A percentile compares a stretch with the other conserved stretches of the same genome.
phyloP scores from a whole-genome alignment of 2,113 vertebrate species.

The Willisornis vidua region DNA sequence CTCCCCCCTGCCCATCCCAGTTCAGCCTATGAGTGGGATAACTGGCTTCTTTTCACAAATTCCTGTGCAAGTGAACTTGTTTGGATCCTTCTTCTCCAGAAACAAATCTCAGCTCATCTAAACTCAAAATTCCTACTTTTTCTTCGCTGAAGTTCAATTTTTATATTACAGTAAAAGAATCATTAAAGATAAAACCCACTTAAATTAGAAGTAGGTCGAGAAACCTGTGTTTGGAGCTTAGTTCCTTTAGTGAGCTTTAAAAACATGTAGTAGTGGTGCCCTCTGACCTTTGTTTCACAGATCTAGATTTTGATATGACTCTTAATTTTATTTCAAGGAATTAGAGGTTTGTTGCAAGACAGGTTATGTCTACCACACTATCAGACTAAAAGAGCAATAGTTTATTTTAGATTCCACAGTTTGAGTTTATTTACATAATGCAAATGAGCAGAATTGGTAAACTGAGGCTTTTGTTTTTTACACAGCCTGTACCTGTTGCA shows the following conservation, averaged over 20 bases:
- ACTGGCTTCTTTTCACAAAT: background rate
- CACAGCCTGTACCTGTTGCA: conserved; percentile 95
- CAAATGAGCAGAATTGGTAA: background rate
- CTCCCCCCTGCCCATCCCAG: background rate
- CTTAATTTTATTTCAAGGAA: background rate
- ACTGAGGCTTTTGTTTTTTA: background rate
- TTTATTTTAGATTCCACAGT: background rate
- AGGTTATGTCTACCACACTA: background rate
- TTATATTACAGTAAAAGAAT: background rate
- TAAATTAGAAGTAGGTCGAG: background rate
- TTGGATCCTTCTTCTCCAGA: background rate
- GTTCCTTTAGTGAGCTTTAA: background rate
- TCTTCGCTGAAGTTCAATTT: background rate
- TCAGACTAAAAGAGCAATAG: background rate
- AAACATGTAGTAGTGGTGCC: background rate
- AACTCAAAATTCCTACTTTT: background rate
- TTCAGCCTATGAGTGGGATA: background rate
- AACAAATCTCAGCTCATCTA: background rate
- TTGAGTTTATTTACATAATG: background rate
- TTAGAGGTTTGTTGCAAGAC: background rate
- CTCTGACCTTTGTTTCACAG: background rate
- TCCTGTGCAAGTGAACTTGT: background rate
- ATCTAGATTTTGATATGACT: background rate
- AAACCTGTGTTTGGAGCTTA: background rate
- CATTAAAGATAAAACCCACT: background rate